Evolutionary conservation across 2,888 invertebrate genomes (phyloP), one percentile per base, ranked within the genome.

Genomic region (Ptycholaimellus sp.): DNA sequence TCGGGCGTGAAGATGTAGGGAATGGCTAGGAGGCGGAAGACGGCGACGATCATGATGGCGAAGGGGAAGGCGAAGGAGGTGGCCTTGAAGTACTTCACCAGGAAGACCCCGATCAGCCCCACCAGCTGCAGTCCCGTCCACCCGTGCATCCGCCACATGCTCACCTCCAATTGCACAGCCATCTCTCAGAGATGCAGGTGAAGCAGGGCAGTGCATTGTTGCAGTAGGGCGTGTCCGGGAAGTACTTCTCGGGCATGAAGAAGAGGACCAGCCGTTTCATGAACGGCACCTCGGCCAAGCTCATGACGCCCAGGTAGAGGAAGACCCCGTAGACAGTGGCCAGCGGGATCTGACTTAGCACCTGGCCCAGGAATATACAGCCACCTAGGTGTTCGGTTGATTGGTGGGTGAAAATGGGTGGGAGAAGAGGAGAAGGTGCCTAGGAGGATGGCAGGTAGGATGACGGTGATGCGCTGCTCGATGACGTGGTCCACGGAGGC

Each of bases 241-340:
- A 83, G 62, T 93, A 82, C 61, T 90, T 90, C 7, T 78, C 78
- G 0, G 90, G 90, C 72, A 83, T 81, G 56, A 90, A 73, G 47
- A 85, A 71, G 33, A 93, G 67, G 49, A 77, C 72, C 46, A 78
- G 65, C 40, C 93, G 69, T 51, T 87, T 81, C 61, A 85, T 80
- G 57, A 93, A 72, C 62, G 90, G 85, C 18, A 90, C 82, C 41
- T 85, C 85, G 50, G 74, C 76, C 49, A 83, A 76, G 4, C 85
- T 82, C 0, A 85, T 81, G 44, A 87, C 73, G 37, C 93, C 93
- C 41, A 65, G 56, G 64, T 83, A 85, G 16, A 93, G 71, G 65
- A 96, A 93, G 21, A 93, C 81, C 18, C 93, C 93, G 57, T 90
- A 82, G 18, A 96, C 69, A 36, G 87, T 83, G n/a, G 90, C 74